phyloP scores from a whole-genome alignment of 2,888 invertebrate species.

The Diplolepis rosae region DNA sequence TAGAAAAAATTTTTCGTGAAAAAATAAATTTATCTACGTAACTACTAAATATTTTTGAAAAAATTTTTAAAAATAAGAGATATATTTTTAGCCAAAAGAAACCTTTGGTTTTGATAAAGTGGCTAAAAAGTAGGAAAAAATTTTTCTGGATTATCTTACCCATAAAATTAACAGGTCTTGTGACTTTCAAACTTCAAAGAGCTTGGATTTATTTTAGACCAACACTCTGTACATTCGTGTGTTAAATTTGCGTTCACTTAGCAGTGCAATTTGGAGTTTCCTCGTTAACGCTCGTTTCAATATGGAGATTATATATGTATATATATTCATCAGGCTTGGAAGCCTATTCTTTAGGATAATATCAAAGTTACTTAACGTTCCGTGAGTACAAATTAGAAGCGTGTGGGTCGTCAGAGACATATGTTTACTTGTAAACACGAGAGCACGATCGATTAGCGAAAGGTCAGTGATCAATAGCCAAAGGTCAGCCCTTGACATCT shows the following conservation, averaged over 20 bases:
- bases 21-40: no score
- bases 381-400: slow-evolving; percentile 3
- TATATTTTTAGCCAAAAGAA: no score
- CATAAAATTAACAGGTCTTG: neutral
- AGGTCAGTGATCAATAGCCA: slow-evolving; percentile 34
- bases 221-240: neutral
- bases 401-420: slow-evolving; percentile 24
- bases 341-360: slow-evolving; percentile 11
- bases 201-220: neutral
- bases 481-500: slow-evolving; percentile 47
- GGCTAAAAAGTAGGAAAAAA: no score
- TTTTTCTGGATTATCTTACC: no score
- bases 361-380: slow-evolving; percentile 15
- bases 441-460: slow-evolving; percentile 36
- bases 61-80: no score
- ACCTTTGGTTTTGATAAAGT: no score
- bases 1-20: no score
- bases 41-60: no score
- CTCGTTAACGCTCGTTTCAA: slow-evolving; percentile 41
- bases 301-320: no score
- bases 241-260: slow-evolving; percentile 44
- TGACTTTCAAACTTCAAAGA: neutral
- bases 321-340: slow-evolving; percentile 8
- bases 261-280: slow-evolving; percentile 46
- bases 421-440: slow-evolving; percentile 34